Conservation (phyloP, 2,113 vertebrate genomes). For the Nannobrachium achirus region DNA sequence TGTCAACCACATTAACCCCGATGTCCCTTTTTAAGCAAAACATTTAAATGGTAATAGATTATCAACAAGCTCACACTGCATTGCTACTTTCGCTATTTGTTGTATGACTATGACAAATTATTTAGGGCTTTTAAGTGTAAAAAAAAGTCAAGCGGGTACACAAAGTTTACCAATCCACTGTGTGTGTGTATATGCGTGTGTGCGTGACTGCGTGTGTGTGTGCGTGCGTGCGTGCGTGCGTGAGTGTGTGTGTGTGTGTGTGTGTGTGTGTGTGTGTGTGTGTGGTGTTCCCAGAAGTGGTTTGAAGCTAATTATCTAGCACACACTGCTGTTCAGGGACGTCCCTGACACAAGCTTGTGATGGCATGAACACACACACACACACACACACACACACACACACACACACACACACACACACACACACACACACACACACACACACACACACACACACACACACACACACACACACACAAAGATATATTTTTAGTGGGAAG, state of each 20-base stretch:
- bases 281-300: constrained; percentile 40
- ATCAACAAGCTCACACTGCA: too few relatives aligned
- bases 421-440: constrained; percentile 44
- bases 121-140: too few relatives aligned
- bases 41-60: too few relatives aligned
- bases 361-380: constrained; percentile 29
- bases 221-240: neutral
- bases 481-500: constrained; percentile 33
- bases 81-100: too few relatives aligned
- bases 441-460: constrained; percentile 25
- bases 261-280: neutral
- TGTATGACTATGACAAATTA: too few relatives aligned
- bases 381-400: constrained; percentile 10
- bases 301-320: constrained; percentile 57
- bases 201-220: too few relatives aligned
- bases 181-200: too few relatives aligned
- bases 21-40: too few relatives aligned
- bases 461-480: constrained; percentile 16
- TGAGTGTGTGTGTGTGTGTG: neutral
- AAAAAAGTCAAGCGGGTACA: too few relatives aligned
- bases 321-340: constrained; percentile 49
- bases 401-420: constrained; percentile 23
- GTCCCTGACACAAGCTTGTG: constrained; percentile 38
- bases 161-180: too few relatives aligned
- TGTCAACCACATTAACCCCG: too few relatives aligned